Evolutionary conservation across 2,797 vertebrate genomes (phyloP).

Genomic region (Astyanax mexicanus): DNA sequence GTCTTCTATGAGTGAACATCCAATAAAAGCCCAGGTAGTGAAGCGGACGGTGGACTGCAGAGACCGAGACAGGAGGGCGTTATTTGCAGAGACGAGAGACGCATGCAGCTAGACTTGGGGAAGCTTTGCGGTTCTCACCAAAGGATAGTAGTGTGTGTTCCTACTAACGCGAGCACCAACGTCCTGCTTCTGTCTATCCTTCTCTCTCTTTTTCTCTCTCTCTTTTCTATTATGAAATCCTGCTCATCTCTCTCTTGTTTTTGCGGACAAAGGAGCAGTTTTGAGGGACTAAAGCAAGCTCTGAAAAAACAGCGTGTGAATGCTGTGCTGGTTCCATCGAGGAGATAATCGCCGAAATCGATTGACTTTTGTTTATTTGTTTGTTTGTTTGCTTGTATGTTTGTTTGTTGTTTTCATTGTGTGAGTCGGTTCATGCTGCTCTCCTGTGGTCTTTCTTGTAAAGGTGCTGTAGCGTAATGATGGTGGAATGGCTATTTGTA

Average conservation of each 20-base stretch:
- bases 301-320: conserved; percentile 70
- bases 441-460: conserved; percentile 21
- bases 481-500: conserved; percentile 11
- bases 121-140: conserved; percentile 38
- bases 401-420: conserved; percentile 34
- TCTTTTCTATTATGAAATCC: neutral
- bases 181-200: neutral
- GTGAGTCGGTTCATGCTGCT: conserved; percentile 40
- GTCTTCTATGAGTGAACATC: conserved; percentile 19
- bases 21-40: neutral
- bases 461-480: conserved; percentile 25
- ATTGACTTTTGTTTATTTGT: conserved; percentile 45
- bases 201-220: neutral
- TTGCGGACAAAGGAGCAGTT: conserved; percentile 58
- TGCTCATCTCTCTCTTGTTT: neutral
- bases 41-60: conserved; percentile 45
- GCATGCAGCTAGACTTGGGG: conserved; percentile 43
- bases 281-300: conserved; percentile 64
- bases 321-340: conserved; percentile 30
- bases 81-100: conserved; percentile 49
- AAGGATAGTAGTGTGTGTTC: conserved; percentile 45
- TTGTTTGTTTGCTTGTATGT: neutral
- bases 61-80: conserved; percentile 46
- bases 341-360: conserved; percentile 29
- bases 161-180: neutral